Evolutionary conservation across 2,888 invertebrate genomes (phyloP).

Genomic region (Pollenia angustigena): DNA sequence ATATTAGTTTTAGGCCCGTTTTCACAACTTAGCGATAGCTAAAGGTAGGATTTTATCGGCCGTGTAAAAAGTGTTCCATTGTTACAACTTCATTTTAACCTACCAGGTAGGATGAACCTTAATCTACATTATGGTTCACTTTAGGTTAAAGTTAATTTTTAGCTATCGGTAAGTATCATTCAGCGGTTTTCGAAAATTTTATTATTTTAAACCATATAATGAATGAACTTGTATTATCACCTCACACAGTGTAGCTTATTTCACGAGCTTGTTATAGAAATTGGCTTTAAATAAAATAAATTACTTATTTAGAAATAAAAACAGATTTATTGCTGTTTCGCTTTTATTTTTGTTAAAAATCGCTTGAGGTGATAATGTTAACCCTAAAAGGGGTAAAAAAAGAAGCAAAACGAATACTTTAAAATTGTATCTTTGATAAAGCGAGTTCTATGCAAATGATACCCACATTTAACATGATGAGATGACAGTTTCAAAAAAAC

Average conservation of each 20-base stretch:
- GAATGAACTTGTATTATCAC: background rate
- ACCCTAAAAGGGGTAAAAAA: conserved; percentile 1
- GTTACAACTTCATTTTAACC: no score
- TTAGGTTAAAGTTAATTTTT: no score
- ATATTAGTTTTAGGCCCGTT: no score
- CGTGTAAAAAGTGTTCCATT: no score
- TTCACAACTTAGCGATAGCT: no score
- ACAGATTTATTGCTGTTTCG: conserved; percentile 5
- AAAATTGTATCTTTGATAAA: background rate
- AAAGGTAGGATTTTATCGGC: no score
- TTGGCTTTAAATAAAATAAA: background rate
- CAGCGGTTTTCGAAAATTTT: no score
- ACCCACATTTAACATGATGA: background rate
- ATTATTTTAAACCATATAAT: no score
- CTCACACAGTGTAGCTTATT: background rate
- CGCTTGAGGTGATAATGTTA: conserved; percentile 7
- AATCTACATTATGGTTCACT: no score
- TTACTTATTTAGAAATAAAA: background rate
- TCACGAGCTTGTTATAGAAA: background rate
- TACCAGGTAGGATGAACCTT: no score
- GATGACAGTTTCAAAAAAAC: conserved; percentile 3
- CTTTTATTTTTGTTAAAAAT: conserved; percentile 3
- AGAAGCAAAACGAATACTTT: background rate
- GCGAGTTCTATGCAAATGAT: background rate
- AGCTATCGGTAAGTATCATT: no score